These are phyloP conservation scores for Zonotrichia albicollis DNA, from an alignment of 2,797 vertebrate species.

Conservation along the genomic window DNA sequence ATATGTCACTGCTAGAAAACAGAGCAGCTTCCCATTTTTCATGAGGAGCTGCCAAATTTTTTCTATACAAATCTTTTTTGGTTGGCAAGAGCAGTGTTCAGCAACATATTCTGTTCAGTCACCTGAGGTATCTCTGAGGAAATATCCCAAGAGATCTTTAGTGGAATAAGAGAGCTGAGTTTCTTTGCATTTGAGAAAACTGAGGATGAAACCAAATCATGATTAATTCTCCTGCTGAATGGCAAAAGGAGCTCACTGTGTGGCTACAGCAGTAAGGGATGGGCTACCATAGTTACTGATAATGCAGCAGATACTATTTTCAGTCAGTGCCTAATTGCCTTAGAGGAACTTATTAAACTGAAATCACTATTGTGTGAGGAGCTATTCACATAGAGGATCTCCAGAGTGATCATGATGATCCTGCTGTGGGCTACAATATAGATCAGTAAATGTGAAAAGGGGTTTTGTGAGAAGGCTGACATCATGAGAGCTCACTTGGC, in stretches of 20 bases:
- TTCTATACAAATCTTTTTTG: neutral
- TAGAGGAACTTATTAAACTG: constrained; percentile 40
- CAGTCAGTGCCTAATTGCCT: constrained; percentile 29
- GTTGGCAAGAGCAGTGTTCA: neutral
- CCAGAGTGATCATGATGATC: constrained; percentile 23
- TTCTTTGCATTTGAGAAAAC: neutral
- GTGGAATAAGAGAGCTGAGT: neutral
- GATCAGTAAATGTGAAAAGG: neutral
- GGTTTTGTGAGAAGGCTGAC: constrained; percentile 8
- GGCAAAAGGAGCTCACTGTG: neutral
- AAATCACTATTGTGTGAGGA: constrained; percentile 10
- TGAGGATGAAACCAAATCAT: neutral
- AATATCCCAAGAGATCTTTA: neutral
- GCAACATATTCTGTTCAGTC: neutral
- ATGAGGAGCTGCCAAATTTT: neutral
- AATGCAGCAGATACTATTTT: constrained; percentile 27
- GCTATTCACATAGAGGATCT: neutral
- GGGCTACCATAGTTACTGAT: neutral
- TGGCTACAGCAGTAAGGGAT: neutral
- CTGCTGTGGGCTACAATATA: constrained; percentile 29
- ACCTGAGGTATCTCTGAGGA: neutral
- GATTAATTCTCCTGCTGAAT: neutral
- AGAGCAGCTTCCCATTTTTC: neutral
- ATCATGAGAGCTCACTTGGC: neutral
- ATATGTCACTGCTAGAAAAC: neutral